phyloP scores from a whole-genome alignment of 2,113 vertebrate genomes.

The Austrofundulus limnaeus region DNA sequence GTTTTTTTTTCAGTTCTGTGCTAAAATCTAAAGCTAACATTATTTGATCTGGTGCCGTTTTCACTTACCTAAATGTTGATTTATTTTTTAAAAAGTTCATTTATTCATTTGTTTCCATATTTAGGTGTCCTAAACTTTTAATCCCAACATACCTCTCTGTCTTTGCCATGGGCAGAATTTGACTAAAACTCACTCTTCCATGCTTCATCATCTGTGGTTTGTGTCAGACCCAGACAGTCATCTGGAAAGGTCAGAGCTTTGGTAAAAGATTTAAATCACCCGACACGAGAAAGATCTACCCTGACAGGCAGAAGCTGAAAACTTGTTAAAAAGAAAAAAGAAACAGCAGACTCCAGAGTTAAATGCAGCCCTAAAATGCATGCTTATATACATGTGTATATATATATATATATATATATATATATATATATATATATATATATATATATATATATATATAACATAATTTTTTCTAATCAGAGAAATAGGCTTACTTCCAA shows the following conservation, averaged over 20 bases:
- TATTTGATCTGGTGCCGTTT: slow-evolving; percentile 19
- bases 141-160: not conserved
- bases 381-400: too few species aligned
- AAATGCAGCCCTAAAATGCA: too few species aligned
- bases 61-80: not conserved
- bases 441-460: too few species aligned
- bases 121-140: slow-evolving; percentile 5
- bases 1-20: slow-evolving; percentile 11
- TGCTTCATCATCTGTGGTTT: slow-evolving; percentile 71
- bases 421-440: too few species aligned
- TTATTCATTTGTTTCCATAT: slow-evolving; percentile 6
- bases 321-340: slow-evolving; percentile 68
- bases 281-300: slow-evolving; percentile 70
- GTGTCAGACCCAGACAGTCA: slow-evolving; percentile 72
- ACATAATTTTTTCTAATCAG: too few species aligned
- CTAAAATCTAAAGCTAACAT: slow-evolving; percentile 12
- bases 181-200: slow-evolving; percentile 65
- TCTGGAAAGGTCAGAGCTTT: slow-evolving; percentile 77
- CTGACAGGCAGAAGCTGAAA: slow-evolving; percentile 74
- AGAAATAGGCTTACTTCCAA: not conserved
- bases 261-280: slow-evolving; percentile 77
- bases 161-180: slow-evolving; percentile 17
- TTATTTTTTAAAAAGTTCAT: slow-evolving; percentile 3
- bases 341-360: too few species aligned
- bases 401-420: too few species aligned